Conservation (phyloP, 2,113 vertebrate species). For the Daubentonia madagascariensis region DNA sequence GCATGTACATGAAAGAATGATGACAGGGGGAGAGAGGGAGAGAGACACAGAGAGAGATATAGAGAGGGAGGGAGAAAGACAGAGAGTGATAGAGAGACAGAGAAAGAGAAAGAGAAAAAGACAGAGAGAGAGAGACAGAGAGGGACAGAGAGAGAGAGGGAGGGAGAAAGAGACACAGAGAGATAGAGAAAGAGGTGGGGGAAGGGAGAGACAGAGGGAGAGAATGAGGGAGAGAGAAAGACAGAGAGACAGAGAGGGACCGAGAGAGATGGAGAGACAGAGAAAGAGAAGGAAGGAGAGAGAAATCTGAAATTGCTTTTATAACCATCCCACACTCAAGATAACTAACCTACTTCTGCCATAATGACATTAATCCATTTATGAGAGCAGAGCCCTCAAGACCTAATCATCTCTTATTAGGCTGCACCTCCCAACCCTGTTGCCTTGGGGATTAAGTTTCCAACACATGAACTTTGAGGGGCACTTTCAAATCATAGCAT, state of each 20-base stretch:
- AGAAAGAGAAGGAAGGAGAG: too few relatives aligned
- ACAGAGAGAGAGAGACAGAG: not conserved
- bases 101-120: not conserved
- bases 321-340: not conserved
- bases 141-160: too few relatives aligned
- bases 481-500: not conserved
- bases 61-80: too few relatives aligned
- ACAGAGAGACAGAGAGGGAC: too few relatives aligned
- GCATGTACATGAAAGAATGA: not conserved
- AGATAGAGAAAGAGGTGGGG: not conserved
- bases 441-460: not conserved
- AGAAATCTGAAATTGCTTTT: not conserved
- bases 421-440: not conserved
- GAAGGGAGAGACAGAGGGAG: not conserved
- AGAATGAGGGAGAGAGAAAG: too few relatives aligned
- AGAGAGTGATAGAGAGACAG: not conserved
- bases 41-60: too few relatives aligned
- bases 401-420: not conserved
- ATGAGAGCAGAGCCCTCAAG: not conserved
- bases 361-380: not conserved
- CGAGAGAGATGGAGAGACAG: too few relatives aligned
- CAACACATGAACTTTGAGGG: not conserved
- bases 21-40: not conserved
- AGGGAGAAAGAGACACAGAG: too few relatives aligned
- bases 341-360: not conserved